These are phyloP conservation scores for Coptodon rendalli DNA, from an alignment of 2,113 vertebrate species.

Conservation along the genomic window DNA sequence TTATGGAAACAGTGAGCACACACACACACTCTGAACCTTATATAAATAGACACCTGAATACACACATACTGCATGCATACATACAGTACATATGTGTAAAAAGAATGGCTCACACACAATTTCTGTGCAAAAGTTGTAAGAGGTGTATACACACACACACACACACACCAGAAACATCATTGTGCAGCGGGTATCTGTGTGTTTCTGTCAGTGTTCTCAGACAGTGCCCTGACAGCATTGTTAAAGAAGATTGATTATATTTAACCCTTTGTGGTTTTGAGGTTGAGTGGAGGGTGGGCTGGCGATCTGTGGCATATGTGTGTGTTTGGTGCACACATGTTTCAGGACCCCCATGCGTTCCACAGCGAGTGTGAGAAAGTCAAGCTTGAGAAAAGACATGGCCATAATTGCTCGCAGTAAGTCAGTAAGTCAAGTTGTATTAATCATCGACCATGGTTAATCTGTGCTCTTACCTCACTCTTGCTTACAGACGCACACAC, in stretches of 20 bases:
- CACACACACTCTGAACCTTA: neutral
- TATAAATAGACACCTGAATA: neutral
- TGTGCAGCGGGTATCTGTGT: slow-evolving; percentile 32
- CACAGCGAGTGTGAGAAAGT: slow-evolving; percentile 61
- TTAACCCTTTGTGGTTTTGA: slow-evolving; percentile 74
- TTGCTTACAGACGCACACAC: neutral
- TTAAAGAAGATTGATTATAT: slow-evolving; percentile 75
- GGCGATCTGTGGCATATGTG: slow-evolving; percentile 49
- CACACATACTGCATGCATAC: neutral
- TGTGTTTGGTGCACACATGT: slow-evolving; percentile 60
- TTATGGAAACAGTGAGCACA: neutral
- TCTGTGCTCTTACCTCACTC: slow-evolving; percentile 63
- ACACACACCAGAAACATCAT: neutral
- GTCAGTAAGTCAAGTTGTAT: slow-evolving; percentile 72
- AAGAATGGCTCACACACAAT: neutral
- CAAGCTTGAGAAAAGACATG: slow-evolving; percentile 68
- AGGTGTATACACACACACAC: neutral
- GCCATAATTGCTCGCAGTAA: slow-evolving; percentile 68
- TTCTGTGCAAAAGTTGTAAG: neutral
- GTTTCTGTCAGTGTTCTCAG: slow-evolving; percentile 53
- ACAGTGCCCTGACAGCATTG: slow-evolving; percentile 67
- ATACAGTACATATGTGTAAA: neutral
- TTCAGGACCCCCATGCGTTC: slow-evolving; percentile 51
- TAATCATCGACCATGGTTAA: slow-evolving; percentile 66
- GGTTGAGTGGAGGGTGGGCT: slow-evolving; percentile 65